Percentiles rank a stretch among this genome's conserved stretches.
phyloP scores from a whole-genome alignment of 2,797 vertebrate genomes.

The Gallinago solitaria region DNA sequence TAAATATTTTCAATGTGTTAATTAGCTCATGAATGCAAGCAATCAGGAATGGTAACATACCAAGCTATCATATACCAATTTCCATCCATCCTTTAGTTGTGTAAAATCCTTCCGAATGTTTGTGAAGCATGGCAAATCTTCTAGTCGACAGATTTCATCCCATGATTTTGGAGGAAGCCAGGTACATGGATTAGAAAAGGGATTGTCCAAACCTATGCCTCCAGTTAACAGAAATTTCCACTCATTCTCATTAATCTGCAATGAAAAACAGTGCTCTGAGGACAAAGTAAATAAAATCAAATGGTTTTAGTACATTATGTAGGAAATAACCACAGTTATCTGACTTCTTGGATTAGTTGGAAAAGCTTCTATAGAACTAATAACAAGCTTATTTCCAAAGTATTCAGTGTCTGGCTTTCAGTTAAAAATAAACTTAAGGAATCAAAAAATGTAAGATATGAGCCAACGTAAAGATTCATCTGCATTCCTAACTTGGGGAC shows the following conservation, averaged over 20 bases:
- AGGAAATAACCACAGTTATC: neutral
- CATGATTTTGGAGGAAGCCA: conserved; percentile 89
- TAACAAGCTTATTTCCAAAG: neutral
- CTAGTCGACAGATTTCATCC: conserved; percentile 89
- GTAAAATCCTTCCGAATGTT: conserved; percentile 79
- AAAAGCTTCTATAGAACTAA: neutral
- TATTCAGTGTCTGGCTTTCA: neutral
- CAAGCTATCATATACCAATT: conserved; percentile 85
- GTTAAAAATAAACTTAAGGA: neutral
- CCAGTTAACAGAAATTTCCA: conserved; percentile 91
- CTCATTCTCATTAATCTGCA: conserved; percentile 83
- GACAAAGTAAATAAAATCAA: neutral
- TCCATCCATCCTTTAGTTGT: conserved; percentile 82
- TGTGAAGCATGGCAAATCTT: conserved; percentile 80
- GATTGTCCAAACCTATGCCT: conserved; percentile 89
- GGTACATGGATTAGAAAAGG: conserved; percentile 82
- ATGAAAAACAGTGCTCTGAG: neutral
- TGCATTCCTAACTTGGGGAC: neutral
- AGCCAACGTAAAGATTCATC: neutral
- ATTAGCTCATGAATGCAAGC: neutral
- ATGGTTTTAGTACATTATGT: neutral
- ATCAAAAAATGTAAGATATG: neutral
- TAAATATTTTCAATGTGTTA: neutral
- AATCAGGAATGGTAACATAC: conserved; percentile 70
- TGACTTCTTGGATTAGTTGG: neutral